Percentiles rank a stretch among this genome's conserved stretches.
phyloP scores from a whole-genome alignment of 2,888 invertebrate genomes.

The Pristionchus arcanus region DNA sequence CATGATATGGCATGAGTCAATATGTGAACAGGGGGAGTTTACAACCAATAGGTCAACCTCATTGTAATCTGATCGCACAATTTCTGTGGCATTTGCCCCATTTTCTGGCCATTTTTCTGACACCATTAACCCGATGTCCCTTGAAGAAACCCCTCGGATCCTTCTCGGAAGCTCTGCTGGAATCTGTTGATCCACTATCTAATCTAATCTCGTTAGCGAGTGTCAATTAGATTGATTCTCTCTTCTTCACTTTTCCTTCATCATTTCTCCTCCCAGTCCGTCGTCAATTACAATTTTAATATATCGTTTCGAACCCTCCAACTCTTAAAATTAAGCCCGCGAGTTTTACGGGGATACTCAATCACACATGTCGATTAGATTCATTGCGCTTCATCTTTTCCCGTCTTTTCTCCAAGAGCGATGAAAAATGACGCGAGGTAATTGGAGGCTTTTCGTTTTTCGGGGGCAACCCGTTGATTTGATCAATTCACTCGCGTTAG shows the following conservation, averaged over 20 bases:
- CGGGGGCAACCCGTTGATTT: background rate
- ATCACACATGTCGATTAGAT: conserved; percentile 24
- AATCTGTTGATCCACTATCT: conserved; percentile 33
- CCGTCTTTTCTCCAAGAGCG: background rate
- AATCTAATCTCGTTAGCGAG: conserved; percentile 35
- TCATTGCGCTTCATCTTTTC: background rate
- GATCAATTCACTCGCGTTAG: conserved; percentile 29
- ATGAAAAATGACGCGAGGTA: conserved; percentile 38
- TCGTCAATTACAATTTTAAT: conserved; percentile 36
- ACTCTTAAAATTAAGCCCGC: background rate
- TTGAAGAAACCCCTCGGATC: background rate
- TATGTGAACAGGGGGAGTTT: background rate
- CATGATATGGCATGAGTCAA: conserved; percentile 36
- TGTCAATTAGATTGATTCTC: conserved; percentile 15
- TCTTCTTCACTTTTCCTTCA: background rate
- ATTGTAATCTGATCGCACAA: conserved; percentile 35
- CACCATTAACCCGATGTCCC: background rate
- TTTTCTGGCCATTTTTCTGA: background rate
- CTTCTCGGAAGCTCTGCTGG: background rate
- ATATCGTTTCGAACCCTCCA: conserved; percentile 29
- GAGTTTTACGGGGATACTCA: background rate
- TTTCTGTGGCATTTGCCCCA: background rate
- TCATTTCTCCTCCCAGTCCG: background rate
- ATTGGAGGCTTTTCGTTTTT: background rate
- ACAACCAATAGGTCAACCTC: conserved; percentile 20